A percentile compares a stretch with the other conserved stretches of the same genome.
phyloP scores from a whole-genome alignment of 1,140 invertebrate species.

The Chymomyza costata region DNA sequence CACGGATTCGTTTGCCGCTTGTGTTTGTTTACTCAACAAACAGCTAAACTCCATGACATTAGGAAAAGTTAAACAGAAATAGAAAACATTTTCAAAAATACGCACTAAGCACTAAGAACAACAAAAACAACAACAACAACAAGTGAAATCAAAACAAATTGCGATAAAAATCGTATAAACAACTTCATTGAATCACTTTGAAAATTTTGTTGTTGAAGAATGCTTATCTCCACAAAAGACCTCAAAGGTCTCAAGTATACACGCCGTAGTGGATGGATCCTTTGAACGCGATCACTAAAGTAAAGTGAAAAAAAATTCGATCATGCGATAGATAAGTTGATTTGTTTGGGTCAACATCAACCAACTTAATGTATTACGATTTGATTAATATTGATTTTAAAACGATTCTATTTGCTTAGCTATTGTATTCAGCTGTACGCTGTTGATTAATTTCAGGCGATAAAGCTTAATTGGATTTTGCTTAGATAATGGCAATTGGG shows the following conservation, averaged over 20 bases:
- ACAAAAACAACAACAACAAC: neutral
- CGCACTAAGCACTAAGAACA: too few relatives aligned
- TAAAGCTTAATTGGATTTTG: conserved; percentile 72
- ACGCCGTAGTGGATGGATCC: neutral
- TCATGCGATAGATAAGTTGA: conserved; percentile 54
- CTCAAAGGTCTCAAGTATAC: conserved; percentile 1
- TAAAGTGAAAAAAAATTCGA: conserved; percentile 8
- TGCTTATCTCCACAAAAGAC: conserved; percentile 23
- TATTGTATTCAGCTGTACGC: conserved; percentile 59
- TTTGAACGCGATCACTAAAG: too few relatives aligned
- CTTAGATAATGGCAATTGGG: conserved; percentile 53
- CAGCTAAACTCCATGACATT: neutral
- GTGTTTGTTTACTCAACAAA: conserved; percentile 23
- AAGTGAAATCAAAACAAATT: conserved; percentile 22
- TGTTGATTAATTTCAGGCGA: conserved; percentile 67
- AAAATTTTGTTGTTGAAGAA: conserved; percentile 10
- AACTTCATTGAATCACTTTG: conserved; percentile 24
- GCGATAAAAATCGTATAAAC: conserved; percentile 24
- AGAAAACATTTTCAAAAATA: too few relatives aligned
- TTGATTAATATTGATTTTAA: conserved; percentile 68
- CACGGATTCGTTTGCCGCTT: neutral
- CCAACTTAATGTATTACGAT: conserved; percentile 45
- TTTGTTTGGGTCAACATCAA: conserved; percentile 1
- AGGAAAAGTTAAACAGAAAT: too few relatives aligned
- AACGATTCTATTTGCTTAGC: conserved; percentile 60